Conservation (phyloP, 2,797 vertebrate species). For the Acridotheres tristis region DNA sequence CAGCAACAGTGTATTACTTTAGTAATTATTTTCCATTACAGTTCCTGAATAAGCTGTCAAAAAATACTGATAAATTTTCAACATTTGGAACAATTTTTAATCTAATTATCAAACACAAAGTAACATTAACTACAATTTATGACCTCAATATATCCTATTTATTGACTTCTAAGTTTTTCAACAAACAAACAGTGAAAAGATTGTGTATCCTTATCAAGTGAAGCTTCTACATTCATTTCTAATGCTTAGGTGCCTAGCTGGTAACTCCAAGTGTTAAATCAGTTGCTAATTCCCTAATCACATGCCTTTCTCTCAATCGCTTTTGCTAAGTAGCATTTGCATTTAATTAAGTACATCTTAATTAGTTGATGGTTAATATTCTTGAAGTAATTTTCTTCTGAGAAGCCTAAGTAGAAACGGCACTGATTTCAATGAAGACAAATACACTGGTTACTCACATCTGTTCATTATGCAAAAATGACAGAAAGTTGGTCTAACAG, state of each 20-base stretch:
- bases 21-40: not conserved
- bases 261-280: constrained; percentile 24
- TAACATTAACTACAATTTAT: not conserved
- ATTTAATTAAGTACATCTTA: constrained; percentile 68
- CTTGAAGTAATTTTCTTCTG: constrained; percentile 52
- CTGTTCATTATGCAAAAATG: constrained; percentile 31
- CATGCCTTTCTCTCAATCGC: constrained; percentile 29
- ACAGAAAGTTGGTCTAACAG: not conserved
- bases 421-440: constrained; percentile 46
- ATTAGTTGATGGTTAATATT: constrained; percentile 68
- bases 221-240: not conserved
- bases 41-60: not conserved
- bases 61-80: not conserved
- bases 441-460: constrained; percentile 34
- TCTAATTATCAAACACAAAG: not conserved
- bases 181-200: not conserved
- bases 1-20: not conserved
- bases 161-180: not conserved
- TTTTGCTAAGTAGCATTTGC: constrained; percentile 59
- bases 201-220: not conserved
- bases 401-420: constrained; percentile 37
- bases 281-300: constrained; percentile 55
- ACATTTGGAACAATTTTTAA: not conserved
- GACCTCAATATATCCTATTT: not conserved
- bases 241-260: not conserved